Conservation (phyloP, 1,140 invertebrate genomes). For the Teleopsis dalmanni region DNA sequence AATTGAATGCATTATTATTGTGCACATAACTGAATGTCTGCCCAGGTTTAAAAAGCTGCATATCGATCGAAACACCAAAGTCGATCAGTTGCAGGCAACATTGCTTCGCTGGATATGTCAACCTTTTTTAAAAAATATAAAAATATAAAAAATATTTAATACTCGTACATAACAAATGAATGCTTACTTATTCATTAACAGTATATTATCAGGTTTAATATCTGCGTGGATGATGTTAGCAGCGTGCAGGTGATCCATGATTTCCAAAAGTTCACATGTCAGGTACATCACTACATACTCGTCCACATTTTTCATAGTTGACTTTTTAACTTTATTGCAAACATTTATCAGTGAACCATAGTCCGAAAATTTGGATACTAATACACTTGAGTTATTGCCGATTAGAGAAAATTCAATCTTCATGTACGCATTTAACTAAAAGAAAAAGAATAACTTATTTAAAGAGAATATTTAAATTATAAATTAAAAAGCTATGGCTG, state of each 20-base stretch:
- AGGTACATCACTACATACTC: slow-evolving; percentile 72
- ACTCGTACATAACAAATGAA: not conserved
- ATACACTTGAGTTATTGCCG: slow-evolving; percentile 66
- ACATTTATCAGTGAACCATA: slow-evolving; percentile 72
- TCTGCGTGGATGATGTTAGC: slow-evolving; percentile 91
- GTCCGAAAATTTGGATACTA: slow-evolving; percentile 67
- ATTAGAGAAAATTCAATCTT: slow-evolving; percentile 58
- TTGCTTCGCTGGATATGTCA: slow-evolving; percentile 51
- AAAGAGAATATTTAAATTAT: not conserved
- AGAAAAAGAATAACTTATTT: not conserved
- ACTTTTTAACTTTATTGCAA: slow-evolving; percentile 62
- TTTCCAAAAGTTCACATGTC: slow-evolving; percentile 79
- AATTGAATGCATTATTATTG: slow-evolving; percentile 66
- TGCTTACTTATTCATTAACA: slow-evolving; percentile 69
- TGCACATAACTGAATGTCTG: slow-evolving; percentile 66
- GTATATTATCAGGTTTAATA: slow-evolving; percentile 95
- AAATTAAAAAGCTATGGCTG: not conserved
- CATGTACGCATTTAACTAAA: slow-evolving; percentile 57
- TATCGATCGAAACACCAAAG: slow-evolving; percentile 83
- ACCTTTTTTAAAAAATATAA: slow-evolving; percentile 43
- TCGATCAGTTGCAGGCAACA: slow-evolving; percentile 74
- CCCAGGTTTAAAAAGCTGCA: slow-evolving; percentile 69
- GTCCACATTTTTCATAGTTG: slow-evolving; percentile 56
- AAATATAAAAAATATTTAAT: not conserved
- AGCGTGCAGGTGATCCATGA: slow-evolving; percentile 81